A percentile compares a stretch with the other conserved stretches of the same genome.
Conservation (phyloP, 2,113 vertebrate genomes). For the Corythornis vintsioides region DNA sequence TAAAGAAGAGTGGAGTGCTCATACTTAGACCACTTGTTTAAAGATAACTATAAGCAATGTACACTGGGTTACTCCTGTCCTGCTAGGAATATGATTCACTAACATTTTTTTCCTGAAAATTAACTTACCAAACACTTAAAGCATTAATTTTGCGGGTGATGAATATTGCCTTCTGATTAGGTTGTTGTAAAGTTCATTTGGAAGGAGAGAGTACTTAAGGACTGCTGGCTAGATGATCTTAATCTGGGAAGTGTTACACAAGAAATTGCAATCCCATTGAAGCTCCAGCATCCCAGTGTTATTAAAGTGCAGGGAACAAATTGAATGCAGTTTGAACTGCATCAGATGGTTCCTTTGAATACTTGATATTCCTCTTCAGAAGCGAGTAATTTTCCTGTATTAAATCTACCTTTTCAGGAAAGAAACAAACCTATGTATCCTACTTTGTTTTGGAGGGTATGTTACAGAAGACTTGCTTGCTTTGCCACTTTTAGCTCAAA, state of each 20-base stretch:
- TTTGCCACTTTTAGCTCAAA: neutral
- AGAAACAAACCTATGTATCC: neutral
- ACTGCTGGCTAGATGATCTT: conserved; percentile 77
- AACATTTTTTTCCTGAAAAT: neutral
- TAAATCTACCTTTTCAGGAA: neutral
- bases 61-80: neutral
- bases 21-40: neutral
- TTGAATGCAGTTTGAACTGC: neutral
- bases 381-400: neutral
- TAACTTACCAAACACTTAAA: neutral
- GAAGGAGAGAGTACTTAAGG: conserved; percentile 87
- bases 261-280: conserved; percentile 88
- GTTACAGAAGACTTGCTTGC: neutral
- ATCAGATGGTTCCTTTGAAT: neutral
- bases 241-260: conserved; percentile 86
- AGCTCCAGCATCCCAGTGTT: conserved; percentile 86
- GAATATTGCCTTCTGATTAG: conserved; percentile 47
- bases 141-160: neutral
- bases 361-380: neutral
- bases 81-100: neutral
- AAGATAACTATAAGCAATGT: too few relatives aligned
- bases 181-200: conserved; percentile 94
- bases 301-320: conserved; percentile 80
- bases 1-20: neutral
- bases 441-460: neutral